Evolutionary conservation across 2,797 vertebrate species (phyloP), one percentile per base, ranked within the genome.

Genomic region (Dicrostonyx torquatus): DNA sequence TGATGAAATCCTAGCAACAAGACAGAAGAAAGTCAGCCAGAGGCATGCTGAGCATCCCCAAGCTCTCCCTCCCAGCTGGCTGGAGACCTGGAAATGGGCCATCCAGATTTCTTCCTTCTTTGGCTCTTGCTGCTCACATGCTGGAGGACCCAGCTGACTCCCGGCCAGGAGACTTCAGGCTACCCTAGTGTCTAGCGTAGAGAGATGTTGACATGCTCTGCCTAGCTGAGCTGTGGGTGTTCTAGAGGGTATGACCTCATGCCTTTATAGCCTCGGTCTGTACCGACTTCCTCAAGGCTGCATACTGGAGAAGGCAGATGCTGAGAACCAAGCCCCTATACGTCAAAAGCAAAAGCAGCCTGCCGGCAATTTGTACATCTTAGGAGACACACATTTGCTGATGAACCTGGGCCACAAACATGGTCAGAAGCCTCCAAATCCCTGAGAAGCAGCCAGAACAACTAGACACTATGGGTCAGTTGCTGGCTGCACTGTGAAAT

Each of bases 1-100:
- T 96, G 96, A 95, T 9, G n/a, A 45, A 75, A 50, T 68, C 53
- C 85, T 62, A 0, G 26, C 87, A 89, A 83, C 50, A 93, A 92
- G 84, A 96, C 80, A 90, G 96, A 93, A 87, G 45, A 77, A 60
- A 86, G 80, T 91, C 73, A 91, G 95, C 68, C 60, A 24, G 76
- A 85, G 89, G 70, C 48, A 83, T 0, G 2, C 15, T 50, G 18
- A 73, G 68, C 22, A 9, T 24, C 62, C 31, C 6, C 0, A 0
- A 8, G 17, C 45, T n/a, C 34, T 77, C 73, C 78, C 73, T 84
- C 72, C 76, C 89, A 58, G 89, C 76, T 88, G 96, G 76, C 76
- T 85, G 0, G 0, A 84, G 79, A 66, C 37, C 24, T 50, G 78
- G 72, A 82, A 43, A 50, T 0, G 1, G 3, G 45, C 76, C 37